These are phyloP conservation scores for Heliconius melpomene DNA, from an alignment of 1,140 invertebrate genomes.

Conservation along the genomic window DNA sequence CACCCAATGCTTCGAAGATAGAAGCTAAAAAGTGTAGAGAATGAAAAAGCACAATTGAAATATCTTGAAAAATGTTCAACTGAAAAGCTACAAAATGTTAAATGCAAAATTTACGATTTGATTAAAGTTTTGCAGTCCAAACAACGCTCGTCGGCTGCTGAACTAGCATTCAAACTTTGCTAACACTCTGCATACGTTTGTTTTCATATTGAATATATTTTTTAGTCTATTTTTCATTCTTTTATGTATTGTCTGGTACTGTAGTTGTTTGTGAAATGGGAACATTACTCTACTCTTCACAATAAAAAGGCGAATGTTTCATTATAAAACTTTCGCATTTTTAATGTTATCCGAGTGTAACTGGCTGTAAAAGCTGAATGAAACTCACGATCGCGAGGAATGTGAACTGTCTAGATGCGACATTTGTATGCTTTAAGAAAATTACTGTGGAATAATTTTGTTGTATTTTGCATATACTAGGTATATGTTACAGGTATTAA, in stretches of 20 bases:
- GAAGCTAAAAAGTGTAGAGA: neutral
- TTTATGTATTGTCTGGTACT: constrained; percentile 33
- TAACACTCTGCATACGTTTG: constrained; percentile 36
- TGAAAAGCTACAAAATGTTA: constrained; percentile 24
- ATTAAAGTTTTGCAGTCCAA: constrained; percentile 30
- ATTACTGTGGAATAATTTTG: neutral
- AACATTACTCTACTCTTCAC: constrained; percentile 33
- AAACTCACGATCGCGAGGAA: constrained; percentile 3
- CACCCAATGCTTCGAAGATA: no score
- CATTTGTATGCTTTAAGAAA: constrained; percentile 1
- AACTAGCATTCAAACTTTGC: constrained; percentile 37
- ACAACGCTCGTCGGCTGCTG: constrained; percentile 32
- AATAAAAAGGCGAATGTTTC: constrained; percentile 35
- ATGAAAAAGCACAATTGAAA: constrained; percentile 13
- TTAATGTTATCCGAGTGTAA: constrained; percentile 27
- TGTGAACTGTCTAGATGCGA: neutral
- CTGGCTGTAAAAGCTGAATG: constrained; percentile 22
- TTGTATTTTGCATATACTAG: neutral
- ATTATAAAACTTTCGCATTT: constrained; percentile 27
- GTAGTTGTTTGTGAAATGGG: constrained; percentile 32
- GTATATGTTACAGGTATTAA: no score
- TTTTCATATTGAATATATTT: constrained; percentile 38
- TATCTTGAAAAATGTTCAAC: constrained; percentile 27
- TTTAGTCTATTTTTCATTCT: constrained; percentile 29
- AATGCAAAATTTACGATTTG: constrained; percentile 31